Evolutionary conservation across 2,113 vertebrate species (phyloP).

Genomic region (Emydura subglobosa): DNA sequence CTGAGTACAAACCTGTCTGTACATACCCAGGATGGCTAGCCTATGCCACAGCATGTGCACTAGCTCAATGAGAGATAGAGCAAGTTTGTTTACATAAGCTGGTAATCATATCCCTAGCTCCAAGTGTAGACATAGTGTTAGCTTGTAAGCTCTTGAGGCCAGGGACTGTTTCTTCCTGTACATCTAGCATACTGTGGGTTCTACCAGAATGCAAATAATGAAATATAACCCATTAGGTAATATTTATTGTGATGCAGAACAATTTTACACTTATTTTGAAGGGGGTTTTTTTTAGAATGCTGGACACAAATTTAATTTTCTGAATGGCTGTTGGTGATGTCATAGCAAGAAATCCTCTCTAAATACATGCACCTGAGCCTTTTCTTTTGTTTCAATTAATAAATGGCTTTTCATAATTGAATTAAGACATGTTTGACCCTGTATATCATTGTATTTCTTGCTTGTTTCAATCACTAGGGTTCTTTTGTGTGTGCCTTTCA

Average conservation of each 20-base stretch:
- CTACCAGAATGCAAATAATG: not conserved
- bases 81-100: too few species aligned
- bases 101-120: too few species aligned
- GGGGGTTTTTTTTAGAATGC: not conserved
- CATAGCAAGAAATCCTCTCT: not conserved
- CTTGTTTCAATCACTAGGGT: not conserved
- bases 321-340: not conserved
- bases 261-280: not conserved
- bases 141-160: not conserved
- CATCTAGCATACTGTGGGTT: not conserved
- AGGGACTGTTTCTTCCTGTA: not conserved
- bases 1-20: too few species aligned
- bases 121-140: not conserved
- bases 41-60: too few species aligned
- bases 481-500: not conserved
- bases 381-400: not conserved
- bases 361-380: not conserved
- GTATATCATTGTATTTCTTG: not conserved
- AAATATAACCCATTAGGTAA: not conserved
- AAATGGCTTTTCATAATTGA: not conserved
- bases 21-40: too few species aligned
- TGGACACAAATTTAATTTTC: not conserved
- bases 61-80: too few species aligned
- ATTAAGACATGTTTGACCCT: not conserved
- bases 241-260: not conserved